A percentile compares a stretch with the other conserved stretches of the same genome.
phyloP scores from a whole-genome alignment of 2,113 vertebrate genomes.

The Polyodon spathula region DNA sequence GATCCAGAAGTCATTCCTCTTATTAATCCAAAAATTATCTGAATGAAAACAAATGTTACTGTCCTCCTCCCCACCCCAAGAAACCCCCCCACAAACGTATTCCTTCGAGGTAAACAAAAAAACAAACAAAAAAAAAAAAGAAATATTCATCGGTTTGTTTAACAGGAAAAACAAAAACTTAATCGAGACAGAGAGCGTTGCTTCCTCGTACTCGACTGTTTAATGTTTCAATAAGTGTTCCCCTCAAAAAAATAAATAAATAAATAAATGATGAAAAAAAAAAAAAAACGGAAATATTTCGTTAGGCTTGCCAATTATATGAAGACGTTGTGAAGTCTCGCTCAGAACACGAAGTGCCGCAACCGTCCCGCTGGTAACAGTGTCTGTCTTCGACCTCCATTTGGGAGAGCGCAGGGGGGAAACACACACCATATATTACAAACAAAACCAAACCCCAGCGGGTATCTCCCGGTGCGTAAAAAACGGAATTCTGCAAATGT shows the following conservation, averaged over 20 bases:
- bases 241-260: conserved; percentile 12
- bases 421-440: conserved; percentile 16
- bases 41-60: conserved; percentile 15
- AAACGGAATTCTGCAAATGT: conserved; percentile 21
- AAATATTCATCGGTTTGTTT: too few relatives aligned
- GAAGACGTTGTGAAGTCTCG: conserved; percentile 31
- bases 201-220: too few relatives aligned
- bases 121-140: conserved; percentile 7
- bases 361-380: conserved; percentile 48
- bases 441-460: conserved; percentile 12
- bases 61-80: conserved; percentile 36
- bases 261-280: conserved; percentile 1
- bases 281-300: conserved; percentile 16
- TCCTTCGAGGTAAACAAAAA: conserved; percentile 2
- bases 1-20: conserved; percentile 76
- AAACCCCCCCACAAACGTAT: conserved; percentile 29
- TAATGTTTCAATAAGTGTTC: too few relatives aligned
- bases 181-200: too few relatives aligned
- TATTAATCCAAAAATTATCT: conserved; percentile 32
- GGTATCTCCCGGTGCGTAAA: conserved; percentile 10
- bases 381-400: conserved; percentile 64
- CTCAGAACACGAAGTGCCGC: conserved; percentile 36
- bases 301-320: conserved; percentile 45
- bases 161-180: too few relatives aligned
- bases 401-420: conserved; percentile 42